Base-by-base conservation (phyloP, 2,113 vertebrate species). In the Mionectes macconnelli region DNA sequence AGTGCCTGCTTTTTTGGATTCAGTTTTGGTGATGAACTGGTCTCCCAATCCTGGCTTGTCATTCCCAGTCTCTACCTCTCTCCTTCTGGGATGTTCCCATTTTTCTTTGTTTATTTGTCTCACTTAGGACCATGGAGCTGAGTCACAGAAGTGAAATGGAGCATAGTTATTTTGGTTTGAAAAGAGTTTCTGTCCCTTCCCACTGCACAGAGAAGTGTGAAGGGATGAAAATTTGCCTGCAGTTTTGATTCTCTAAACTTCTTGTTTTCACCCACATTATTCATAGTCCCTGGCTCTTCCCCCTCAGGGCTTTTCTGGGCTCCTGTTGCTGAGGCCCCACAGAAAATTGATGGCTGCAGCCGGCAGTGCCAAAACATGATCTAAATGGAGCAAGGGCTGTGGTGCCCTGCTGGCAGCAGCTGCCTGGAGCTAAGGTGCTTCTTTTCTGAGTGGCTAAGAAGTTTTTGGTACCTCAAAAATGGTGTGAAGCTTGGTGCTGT, bases 131-230 rank as follows among this genome's bases (percentile, higher is more conserved):
- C 35, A 20, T n/a, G 64, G 42, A 84, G 40, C 62, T 93, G 93
- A 95, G 82, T 96, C 91, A 93, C 67, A 85, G 75, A 44, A 91
- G 23, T 56, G 77, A 69, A 92, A 75, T 0, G 4, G 64, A 93
- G 57, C 40, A 44, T 5, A 68, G 83, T 86, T 95, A 94, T 94
- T 97, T 94, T 93, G 40, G 76, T 90, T 89, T 84, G 55, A 91
- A 72, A 42, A 92, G 55, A 89, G 69, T 90, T 95, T 94, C 82
- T 90, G 88, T 92, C 94, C 93, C 77, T 93, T 96, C 95, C 87
- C 87, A 94, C 93, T 89, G 62, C 31, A 57, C 14, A 93, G 53
- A 73, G 45, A 93, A 96, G 93, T 83, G 89, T 76, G 89, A 93
- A 95, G 87, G 81, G 89, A 87, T 89, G 70, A 87, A 96, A 94